Conservation (phyloP, 1,140 invertebrate species). For the Danaus plexippus region DNA sequence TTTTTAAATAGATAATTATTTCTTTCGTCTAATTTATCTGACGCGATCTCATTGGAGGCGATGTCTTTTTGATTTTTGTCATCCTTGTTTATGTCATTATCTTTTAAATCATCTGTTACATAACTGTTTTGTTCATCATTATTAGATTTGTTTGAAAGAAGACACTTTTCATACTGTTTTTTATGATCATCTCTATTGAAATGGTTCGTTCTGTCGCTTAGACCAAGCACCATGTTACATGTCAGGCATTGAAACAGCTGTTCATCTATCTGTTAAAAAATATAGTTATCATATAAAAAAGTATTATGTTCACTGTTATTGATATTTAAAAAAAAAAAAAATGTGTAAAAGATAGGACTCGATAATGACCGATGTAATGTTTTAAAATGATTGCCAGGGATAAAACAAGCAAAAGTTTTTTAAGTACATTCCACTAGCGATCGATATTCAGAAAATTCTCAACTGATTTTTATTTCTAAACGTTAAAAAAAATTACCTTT, state of each 20-base stretch:
- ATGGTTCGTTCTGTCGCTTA: slow-evolving; percentile 10
- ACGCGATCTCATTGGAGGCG: no score
- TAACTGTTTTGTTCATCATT: no score
- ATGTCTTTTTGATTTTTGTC: no score
- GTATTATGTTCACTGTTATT: not conserved
- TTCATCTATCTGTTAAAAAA: slow-evolving; percentile 19
- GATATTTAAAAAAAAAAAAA: not conserved
- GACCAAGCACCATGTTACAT: slow-evolving; percentile 13
- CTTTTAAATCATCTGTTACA: not conserved
- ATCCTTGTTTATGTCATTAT: not conserved
- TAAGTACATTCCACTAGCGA: no score
- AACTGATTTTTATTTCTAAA: no score
- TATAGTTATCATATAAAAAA: not conserved
- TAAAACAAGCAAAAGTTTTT: no score
- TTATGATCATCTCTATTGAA: slow-evolving; percentile 16
- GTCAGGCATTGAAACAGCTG: slow-evolving; percentile 18
- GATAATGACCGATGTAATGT: not conserved
- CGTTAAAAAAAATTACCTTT: slow-evolving; percentile 17
- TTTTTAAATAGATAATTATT: no score
- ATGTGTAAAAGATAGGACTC: not conserved
- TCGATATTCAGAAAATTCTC: no score
- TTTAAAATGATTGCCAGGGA: no score
- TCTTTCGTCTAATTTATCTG: no score
- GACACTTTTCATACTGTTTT: slow-evolving; percentile 7
- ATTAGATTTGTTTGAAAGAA: no score